Conservation (phyloP, 2,797 vertebrate genomes). For the Podarcis siculus region DNA sequence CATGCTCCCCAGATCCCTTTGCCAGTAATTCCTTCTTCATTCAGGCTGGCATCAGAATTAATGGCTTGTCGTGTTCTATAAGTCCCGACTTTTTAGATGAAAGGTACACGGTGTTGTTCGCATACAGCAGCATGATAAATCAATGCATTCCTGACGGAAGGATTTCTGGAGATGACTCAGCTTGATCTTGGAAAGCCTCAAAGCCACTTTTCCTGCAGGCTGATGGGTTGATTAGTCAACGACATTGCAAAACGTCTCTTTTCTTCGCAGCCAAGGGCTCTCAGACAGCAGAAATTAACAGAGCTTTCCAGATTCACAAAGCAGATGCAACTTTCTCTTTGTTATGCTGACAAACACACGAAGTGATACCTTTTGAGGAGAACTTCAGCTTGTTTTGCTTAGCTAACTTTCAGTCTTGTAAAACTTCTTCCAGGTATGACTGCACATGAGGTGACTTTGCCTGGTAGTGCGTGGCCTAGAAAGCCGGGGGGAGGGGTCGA, state of each 20-base stretch:
- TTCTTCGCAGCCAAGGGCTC: neutral
- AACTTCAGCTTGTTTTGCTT: neutral
- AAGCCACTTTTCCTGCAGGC: constrained; percentile 31
- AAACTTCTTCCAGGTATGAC: too few relatives aligned
- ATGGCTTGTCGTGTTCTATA: constrained; percentile 64
- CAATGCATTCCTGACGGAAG: constrained; percentile 54
- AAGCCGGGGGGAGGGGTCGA: too few relatives aligned
- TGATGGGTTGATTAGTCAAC: neutral
- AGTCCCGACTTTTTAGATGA: constrained; percentile 69
- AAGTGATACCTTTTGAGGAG: neutral
- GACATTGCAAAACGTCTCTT: neutral
- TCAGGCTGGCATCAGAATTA: constrained; percentile 68
- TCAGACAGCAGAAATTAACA: neutral
- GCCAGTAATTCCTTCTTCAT: constrained; percentile 62
- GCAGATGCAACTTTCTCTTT: neutral
- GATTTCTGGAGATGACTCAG: constrained; percentile 32
- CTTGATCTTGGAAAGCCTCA: constrained; percentile 26
- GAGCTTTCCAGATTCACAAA: neutral
- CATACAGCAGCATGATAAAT: constrained; percentile 66
- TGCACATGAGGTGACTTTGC: too few relatives aligned
- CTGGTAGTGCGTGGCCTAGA: too few relatives aligned
- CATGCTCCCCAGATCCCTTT: constrained; percentile 49
- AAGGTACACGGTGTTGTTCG: constrained; percentile 62
- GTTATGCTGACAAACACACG: neutral
- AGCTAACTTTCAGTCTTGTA: neutral